Evolutionary conservation across 2,888 invertebrate species (phyloP).

Genomic region (Euzetes globulus): DNA sequence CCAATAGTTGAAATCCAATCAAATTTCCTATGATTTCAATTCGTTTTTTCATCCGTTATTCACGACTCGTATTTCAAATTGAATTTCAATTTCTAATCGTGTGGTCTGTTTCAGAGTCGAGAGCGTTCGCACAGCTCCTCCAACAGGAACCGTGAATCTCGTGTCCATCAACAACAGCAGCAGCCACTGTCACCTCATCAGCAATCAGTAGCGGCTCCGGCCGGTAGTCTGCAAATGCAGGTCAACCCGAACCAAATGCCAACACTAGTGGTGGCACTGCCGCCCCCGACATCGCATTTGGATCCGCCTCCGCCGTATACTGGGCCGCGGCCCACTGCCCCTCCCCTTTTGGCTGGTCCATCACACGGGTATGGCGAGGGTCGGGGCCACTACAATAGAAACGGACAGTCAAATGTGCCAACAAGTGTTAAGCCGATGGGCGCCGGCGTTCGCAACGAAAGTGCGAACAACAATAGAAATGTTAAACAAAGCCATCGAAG

Average conservation of each 20-base stretch:
- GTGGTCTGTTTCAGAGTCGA: neutral
- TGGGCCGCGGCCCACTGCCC: constrained; percentile 45
- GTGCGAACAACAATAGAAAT: neutral
- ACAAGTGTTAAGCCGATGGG: constrained; percentile 29
- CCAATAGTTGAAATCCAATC: neutral
- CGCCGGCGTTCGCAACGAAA: neutral
- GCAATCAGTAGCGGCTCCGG: neutral
- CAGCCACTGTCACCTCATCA: neutral
- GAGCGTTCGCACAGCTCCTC: constrained; percentile 13
- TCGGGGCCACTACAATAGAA: constrained; percentile 57
- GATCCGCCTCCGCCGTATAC: constrained; percentile 45
- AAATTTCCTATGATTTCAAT: neutral
- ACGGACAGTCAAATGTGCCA: constrained; percentile 33
- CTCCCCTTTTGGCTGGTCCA: constrained; percentile 51
- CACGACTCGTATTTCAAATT: neutral
- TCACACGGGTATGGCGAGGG: constrained; percentile 64
- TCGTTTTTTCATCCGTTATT: neutral
- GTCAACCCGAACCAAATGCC: constrained; percentile 24
- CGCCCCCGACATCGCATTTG: constrained; percentile 29
- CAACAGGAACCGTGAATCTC: constrained; percentile 19
- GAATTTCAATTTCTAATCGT: neutral
- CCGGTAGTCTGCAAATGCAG: constrained; percentile 7
- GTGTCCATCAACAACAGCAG: constrained; percentile 24
- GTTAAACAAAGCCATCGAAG: constrained; percentile 20
- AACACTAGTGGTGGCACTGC: constrained; percentile 32